These are phyloP conservation scores for Sorex fumeus DNA, from an alignment of 2,113 vertebrate genomes.

Conservation along the genomic window DNA sequence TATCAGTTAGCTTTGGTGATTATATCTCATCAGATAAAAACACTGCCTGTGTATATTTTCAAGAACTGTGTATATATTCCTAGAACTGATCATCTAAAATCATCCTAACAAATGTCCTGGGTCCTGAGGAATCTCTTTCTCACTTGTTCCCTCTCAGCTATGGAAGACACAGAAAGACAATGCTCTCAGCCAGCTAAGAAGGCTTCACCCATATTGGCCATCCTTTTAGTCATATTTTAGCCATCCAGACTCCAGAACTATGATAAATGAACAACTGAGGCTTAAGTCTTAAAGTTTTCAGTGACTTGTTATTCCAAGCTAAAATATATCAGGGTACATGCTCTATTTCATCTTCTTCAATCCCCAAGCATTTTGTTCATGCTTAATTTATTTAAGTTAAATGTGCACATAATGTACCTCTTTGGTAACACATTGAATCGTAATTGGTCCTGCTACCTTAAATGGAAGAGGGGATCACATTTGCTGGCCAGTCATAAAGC, in stretches of 20 bases:
- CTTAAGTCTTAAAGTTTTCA: not conserved
- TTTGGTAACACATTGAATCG: conserved; percentile 26
- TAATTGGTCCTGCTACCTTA: not conserved
- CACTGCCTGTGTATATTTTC: too few species aligned
- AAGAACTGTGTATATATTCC: too few species aligned
- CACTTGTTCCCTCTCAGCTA: not conserved
- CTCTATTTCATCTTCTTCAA: not conserved
- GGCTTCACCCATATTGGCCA: not conserved
- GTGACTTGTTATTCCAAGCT: not conserved
- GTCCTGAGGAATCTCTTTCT: not conserved
- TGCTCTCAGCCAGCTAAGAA: not conserved
- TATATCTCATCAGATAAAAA: too few species aligned
- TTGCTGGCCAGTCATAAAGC: conserved; percentile 1
- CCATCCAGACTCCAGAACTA: not conserved
- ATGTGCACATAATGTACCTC: not conserved
- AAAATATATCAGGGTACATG: not conserved
- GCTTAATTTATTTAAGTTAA: conserved; percentile 30
- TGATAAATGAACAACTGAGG: conserved; percentile 3
- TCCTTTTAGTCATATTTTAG: not conserved
- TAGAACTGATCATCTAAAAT: too few species aligned
- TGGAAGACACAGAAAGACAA: not conserved
- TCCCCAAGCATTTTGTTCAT: not conserved
- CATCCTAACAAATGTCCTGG: too few species aligned
- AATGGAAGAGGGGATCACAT: not conserved
- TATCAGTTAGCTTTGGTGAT: too few species aligned